Base-by-base conservation (phyloP, 2,113 vertebrate genomes). In the Crotalus horridus region DNA sequence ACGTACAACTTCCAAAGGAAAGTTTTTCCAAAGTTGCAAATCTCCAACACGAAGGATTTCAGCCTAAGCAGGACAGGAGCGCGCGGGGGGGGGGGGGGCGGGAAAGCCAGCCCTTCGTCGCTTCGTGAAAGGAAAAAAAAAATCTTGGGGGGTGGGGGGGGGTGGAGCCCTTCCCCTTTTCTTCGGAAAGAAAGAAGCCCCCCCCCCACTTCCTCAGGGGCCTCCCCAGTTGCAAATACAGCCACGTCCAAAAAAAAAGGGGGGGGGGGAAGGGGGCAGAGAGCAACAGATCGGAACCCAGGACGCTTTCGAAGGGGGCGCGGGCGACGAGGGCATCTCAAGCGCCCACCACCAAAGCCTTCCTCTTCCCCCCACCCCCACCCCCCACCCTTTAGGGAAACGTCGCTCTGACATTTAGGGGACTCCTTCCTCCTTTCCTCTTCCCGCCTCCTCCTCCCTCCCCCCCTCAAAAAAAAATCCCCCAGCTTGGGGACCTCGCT, bases 101-200 rank as follows among this genome's bases (percentile, higher is more conserved):
- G 0, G 69, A 74, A 15, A 33, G 13, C 15, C n/a, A 33, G 13
- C 13, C n/a, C 15, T 74, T 74, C 17, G n/a, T 33, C n/a, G n/a
- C 69, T 17, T 74, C 4, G 69, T 74, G 69, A 74, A 64, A 64
- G 26, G 11, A 5, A 64, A 61, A 61, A 9, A 29, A 61, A 29
- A 29, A 12, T 64, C 26, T 64, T 64, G 26, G 61, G 26, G 26
- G 10, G 11, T 3, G 21, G 0, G 23, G 0, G 23, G 26, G 7
- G 0, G 7, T 15, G n/a, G n/a, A 74, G n/a, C 64, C n/a, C 29
- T 13, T 69, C 29, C 61, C 11, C 29, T 13, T 74, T 33, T 74
- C 13, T 74, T 33, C n/a, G n/a, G 56, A 20, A 58, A 58, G 69
- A 74, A 74, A 74, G 64, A 69, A 69, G 6, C 13, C 13, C 33